Conservation (phyloP, 2,113 vertebrate species). For the Bubo bubo region DNA sequence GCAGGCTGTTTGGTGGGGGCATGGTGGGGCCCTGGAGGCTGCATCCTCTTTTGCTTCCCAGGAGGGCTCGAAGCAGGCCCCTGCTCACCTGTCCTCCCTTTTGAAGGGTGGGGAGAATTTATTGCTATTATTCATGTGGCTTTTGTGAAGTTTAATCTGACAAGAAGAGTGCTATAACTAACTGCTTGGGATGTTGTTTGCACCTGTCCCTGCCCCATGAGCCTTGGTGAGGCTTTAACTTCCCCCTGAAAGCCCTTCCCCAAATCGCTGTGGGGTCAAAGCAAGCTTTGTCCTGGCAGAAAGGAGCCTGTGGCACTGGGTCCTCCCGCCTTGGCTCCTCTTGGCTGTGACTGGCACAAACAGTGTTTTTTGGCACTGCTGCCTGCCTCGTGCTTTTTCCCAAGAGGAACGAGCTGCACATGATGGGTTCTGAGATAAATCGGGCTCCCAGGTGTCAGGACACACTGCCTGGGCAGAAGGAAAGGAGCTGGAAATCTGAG, state of each 20-base stretch:
- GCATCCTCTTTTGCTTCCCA: not conserved
- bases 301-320: not conserved
- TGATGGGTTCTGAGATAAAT: not conserved
- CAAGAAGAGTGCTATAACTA: not conserved
- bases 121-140: not conserved
- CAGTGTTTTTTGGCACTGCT: not conserved
- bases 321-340: not conserved
- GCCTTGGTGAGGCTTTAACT: not conserved
- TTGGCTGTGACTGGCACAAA: fast-evolving
- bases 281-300: not conserved
- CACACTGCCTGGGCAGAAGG: not conserved
- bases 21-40: not conserved
- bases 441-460: not conserved
- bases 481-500: not conserved
- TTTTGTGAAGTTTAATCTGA: not conserved
- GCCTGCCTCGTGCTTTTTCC: not conserved
- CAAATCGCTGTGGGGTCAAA: not conserved
- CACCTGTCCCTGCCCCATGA: not conserved
- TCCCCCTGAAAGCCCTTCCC: not conserved
- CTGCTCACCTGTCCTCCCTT: not conserved
- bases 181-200: not conserved
- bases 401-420: not conserved
- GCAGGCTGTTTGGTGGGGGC: not conserved
- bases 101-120: not conserved
- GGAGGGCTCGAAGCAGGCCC: not conserved